These are phyloP conservation scores for Cynocephalus volans DNA, from an alignment of 2,113 vertebrate species.

Conservation along the genomic window DNA sequence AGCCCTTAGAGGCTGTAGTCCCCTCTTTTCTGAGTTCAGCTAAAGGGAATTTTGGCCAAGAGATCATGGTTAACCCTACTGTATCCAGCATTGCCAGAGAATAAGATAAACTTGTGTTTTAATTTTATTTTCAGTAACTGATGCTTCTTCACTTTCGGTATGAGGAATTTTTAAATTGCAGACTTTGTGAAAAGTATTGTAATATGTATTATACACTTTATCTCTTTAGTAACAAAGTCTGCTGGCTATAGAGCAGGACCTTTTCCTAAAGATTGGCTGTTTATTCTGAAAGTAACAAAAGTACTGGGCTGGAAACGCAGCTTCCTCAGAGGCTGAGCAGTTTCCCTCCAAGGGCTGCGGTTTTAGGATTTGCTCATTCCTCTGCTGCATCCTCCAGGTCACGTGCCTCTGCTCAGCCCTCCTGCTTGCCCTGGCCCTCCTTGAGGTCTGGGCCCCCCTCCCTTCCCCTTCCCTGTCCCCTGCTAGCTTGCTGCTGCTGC, in stretches of 20 bases:
- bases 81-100: not conserved
- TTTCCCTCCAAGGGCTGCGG: not conserved
- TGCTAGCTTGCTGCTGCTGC: not conserved
- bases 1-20: not conserved
- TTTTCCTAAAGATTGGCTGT: not conserved
- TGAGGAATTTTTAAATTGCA: not conserved
- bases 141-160: not conserved
- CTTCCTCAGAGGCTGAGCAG: too few relatives aligned
- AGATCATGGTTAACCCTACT: not conserved
- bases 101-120: not conserved
- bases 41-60: not conserved
- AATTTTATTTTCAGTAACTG: slow-evolving; percentile 22
- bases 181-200: not conserved
- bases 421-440: not conserved
- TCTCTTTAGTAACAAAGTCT: not conserved
- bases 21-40: not conserved
- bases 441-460: not conserved
- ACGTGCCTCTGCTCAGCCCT: not conserved
- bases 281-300: not conserved
- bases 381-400: not conserved
- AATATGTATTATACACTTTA: not conserved
- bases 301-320: not conserved
- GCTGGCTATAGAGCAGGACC: not conserved
- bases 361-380: not conserved
- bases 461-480: not conserved